Evolutionary conservation across 2,888 invertebrate genomes (phyloP).

Genomic region (Ferrisia virgata): DNA sequence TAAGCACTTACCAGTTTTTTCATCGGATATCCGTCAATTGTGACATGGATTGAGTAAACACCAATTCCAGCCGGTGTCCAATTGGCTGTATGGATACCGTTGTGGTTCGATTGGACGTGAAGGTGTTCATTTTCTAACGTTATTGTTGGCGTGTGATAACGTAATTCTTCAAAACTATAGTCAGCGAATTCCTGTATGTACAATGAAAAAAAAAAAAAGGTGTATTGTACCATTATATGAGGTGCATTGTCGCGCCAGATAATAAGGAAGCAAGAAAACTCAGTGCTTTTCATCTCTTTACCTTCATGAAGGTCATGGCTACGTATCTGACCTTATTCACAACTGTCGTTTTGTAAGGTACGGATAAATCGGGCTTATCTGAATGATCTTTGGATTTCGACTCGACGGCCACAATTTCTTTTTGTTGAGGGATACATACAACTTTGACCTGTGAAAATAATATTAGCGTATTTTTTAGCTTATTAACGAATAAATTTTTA

Average conservation of each 20-base stretch:
- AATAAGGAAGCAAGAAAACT: not conserved
- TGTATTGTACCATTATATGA: no score
- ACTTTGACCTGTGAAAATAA: constrained; percentile 8
- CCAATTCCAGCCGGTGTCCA: constrained; percentile 94
- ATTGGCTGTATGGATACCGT: constrained; percentile 77
- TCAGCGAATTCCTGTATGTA: constrained; percentile 72
- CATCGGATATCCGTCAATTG: constrained; percentile 78
- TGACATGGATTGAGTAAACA: constrained; percentile 79
- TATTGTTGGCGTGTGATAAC: constrained; percentile 67
- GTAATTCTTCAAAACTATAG: constrained; percentile 92
- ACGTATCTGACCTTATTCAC: constrained; percentile 91
- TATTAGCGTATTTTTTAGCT: no score
- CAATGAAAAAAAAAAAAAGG: no score
- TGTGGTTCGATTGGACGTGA: constrained; percentile 70
- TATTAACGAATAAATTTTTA: no score
- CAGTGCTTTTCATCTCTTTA: constrained; percentile 52
- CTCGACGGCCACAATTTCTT: constrained; percentile 52
- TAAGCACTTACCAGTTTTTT: constrained; percentile 43
- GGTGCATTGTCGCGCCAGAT: not conserved
- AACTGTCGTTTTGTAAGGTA: constrained; percentile 78
- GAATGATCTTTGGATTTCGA: constrained; percentile 61
- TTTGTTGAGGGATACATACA: constrained; percentile 3
- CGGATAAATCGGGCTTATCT: constrained; percentile 55
- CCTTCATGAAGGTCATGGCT: constrained; percentile 93
- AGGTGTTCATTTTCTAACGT: constrained; percentile 75